Evolutionary conservation across 2,113 vertebrate genomes (phyloP).

Genomic region (Brachypteracias leptosomus): DNA sequence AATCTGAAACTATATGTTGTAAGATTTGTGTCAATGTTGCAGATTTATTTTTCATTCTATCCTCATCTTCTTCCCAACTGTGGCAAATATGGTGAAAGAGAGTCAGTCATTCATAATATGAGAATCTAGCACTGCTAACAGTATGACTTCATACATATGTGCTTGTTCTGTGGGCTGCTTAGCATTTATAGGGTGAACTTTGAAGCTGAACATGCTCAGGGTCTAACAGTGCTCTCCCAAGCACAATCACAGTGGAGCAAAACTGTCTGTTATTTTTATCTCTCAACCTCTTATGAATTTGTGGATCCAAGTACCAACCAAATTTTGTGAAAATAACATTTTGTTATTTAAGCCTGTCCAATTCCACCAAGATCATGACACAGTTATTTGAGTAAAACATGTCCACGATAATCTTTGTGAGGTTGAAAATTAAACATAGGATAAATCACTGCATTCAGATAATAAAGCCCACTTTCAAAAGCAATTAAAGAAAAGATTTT

Average conservation of each 20-base stretch:
- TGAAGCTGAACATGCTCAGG: not conserved
- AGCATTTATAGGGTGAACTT: not conserved
- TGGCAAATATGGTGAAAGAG: not conserved
- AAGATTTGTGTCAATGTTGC: not conserved
- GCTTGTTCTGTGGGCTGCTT: not conserved
- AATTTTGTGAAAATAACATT: not conserved
- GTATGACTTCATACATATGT: not conserved
- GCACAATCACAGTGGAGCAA: not conserved
- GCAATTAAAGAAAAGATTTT: not conserved
- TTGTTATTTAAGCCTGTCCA: not conserved
- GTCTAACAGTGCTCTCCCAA: not conserved
- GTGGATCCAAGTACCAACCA: not conserved
- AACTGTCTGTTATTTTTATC: not conserved
- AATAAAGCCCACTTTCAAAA: slow-evolving; percentile 19
- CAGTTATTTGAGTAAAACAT: not conserved
- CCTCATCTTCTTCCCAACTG: not conserved
- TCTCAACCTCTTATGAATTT: not conserved
- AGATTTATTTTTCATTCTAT: not conserved
- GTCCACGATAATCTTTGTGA: not conserved
- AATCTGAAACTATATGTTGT: not conserved
- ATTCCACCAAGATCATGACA: not conserved
- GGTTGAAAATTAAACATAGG: not conserved
- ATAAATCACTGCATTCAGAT: not conserved
- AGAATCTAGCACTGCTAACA: not conserved
- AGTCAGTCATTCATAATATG: not conserved